Evolutionary conservation across 2,888 invertebrate species (phyloP).

Genomic region (Anagyrus pseudococci): DNA sequence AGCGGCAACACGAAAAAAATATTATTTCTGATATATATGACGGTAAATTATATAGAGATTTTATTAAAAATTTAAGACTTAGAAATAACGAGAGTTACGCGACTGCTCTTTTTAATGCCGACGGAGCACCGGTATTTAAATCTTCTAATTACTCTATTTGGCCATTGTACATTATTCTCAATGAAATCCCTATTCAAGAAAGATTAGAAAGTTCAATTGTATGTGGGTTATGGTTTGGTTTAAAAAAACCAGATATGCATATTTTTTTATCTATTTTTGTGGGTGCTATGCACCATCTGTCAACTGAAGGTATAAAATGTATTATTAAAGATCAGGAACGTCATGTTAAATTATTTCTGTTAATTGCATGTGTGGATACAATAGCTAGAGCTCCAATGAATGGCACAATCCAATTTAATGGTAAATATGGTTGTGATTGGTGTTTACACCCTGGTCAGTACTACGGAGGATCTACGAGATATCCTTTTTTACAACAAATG

Average conservation of each 20-base stretch:
- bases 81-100: neutral
- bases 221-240: neutral
- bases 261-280: neutral
- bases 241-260: neutral
- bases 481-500: neutral
- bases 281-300: neutral
- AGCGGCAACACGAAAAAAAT: neutral
- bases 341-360: neutral
- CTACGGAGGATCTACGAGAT: neutral
- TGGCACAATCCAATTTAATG: neutral
- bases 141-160: constrained; percentile 3
- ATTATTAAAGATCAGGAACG: neutral
- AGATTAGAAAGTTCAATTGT: neutral
- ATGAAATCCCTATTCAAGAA: neutral
- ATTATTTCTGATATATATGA: constrained; percentile 12
- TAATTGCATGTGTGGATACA: neutral
- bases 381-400: neutral
- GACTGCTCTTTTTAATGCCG: neutral
- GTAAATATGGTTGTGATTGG: neutral
- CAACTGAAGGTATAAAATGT: neutral
- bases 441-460: neutral
- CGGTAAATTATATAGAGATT: constrained; percentile 7
- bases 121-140: neutral
- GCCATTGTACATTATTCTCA: constrained; percentile 7
- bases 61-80: neutral